A percentile compares a stretch with the other conserved stretches of the same genome.
These are phyloP conservation scores for Collichthys lucidus DNA, from an alignment of 2,113 vertebrate genomes.

Conservation along the genomic window DNA sequence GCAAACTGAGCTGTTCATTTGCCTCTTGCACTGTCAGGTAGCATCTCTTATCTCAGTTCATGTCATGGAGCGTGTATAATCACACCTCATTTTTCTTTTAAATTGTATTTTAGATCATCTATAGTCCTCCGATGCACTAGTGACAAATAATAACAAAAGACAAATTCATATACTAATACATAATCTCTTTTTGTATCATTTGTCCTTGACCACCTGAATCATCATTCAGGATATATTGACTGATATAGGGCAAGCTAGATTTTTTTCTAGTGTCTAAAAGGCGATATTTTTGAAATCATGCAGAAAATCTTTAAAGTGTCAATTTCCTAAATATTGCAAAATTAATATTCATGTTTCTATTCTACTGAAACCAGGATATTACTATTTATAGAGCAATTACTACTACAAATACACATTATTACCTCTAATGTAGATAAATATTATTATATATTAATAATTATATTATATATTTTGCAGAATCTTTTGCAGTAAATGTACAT, in stretches of 20 bases:
- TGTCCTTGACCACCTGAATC: no score
- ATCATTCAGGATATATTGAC: background rate
- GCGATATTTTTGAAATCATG: background rate
- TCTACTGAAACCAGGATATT: background rate
- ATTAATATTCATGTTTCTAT: background rate
- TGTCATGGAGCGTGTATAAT: background rate
- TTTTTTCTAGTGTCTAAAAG: background rate
- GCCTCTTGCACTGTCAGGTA: background rate
- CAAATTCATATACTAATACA: no score
- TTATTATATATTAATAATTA: background rate
- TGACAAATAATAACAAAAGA: background rate
- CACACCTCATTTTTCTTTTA: background rate
- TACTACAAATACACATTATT: background rate
- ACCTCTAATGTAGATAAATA: background rate
- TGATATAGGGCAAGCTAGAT: background rate
- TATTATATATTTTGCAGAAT: no score
- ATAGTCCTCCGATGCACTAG: background rate
- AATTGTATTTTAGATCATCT: background rate
- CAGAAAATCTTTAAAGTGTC: background rate
- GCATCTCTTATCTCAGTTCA: background rate
- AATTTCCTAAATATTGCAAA: background rate
- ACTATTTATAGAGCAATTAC: background rate
- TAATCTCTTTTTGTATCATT: no score
- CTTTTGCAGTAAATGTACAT: background rate
- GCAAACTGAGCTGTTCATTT: background rate